phyloP scores from a whole-genome alignment of 2,888 invertebrate genomes.

The Melinaea marsaeus region DNA sequence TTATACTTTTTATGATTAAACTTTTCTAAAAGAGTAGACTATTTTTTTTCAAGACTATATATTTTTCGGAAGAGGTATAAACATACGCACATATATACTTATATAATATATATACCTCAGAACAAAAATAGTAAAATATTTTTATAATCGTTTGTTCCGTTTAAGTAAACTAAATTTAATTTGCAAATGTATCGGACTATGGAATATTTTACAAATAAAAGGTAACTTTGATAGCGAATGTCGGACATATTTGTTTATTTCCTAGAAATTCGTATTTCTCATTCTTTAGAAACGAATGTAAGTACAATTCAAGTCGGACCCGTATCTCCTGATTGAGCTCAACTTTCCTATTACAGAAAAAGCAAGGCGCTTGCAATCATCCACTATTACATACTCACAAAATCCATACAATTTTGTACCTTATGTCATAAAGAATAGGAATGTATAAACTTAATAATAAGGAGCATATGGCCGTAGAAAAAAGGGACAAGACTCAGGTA shows the following conservation, averaged over 20 bases:
- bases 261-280: slow-evolving; percentile 6
- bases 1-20: too few relatives aligned
- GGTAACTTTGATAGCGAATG: not conserved
- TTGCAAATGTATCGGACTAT: not conserved
- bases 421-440: slow-evolving; percentile 35
- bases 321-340: slow-evolving; percentile 27
- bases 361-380: slow-evolving; percentile 31
- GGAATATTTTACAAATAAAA: not conserved
- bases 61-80: too few relatives aligned
- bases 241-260: slow-evolving; percentile 2
- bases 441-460: slow-evolving; percentile 13
- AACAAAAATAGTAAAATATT: too few relatives aligned
- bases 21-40: too few relatives aligned
- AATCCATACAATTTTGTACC: slow-evolving; percentile 33
- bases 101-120: too few relatives aligned
- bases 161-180: too few relatives aligned
- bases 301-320: slow-evolving; percentile 18
- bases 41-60: too few relatives aligned
- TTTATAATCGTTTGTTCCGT: too few relatives aligned
- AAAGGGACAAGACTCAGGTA: slow-evolving; percentile 72
- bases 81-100: too few relatives aligned
- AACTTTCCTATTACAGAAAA: slow-evolving; percentile 32
- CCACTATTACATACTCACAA: slow-evolving; percentile 24
- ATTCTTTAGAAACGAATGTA: slow-evolving; percentile 9
- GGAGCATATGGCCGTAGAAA: slow-evolving; percentile 47